Percentiles rank a stretch among this genome's conserved stretches.
Conservation (phyloP, 2,888 invertebrate genomes). For the Odontocolon sp. region DNA sequence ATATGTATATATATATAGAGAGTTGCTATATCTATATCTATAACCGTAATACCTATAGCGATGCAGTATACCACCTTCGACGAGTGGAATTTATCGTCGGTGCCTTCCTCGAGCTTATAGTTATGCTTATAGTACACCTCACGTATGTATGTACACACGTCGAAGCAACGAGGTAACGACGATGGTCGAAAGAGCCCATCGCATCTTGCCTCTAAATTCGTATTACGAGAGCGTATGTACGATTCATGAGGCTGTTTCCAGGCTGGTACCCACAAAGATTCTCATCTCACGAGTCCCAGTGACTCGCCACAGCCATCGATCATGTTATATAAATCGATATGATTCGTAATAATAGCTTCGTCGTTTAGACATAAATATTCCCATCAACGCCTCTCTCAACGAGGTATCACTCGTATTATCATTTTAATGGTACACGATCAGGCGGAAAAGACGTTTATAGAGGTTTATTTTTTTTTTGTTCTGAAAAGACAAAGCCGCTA, state of each 20-base stretch:
- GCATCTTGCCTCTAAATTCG: conserved; percentile 37
- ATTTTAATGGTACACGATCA: not conserved
- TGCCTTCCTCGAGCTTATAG: conserved; percentile 34
- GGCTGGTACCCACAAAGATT: conserved; percentile 6
- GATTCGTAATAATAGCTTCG: not conserved
- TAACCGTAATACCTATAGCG: conserved; percentile 18
- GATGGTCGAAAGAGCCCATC: conserved; percentile 29
- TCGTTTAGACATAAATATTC: not conserved
- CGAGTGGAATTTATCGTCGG: conserved; percentile 52
- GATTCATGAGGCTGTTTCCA: conserved; percentile 48
- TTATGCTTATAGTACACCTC: conserved; percentile 31
- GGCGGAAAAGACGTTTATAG: not conserved
- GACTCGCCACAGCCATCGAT: conserved; percentile 2
- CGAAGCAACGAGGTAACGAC: conserved; percentile 25
- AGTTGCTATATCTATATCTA: conserved; percentile 1
- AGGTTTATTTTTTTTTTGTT: not conserved
- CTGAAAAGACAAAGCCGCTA: no score
- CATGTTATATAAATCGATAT: conserved; percentile 7
- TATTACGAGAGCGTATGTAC: conserved; percentile 25
- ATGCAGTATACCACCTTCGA: conserved; percentile 41
- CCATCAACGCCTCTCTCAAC: not conserved
- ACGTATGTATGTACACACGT: conserved; percentile 10
- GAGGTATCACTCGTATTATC: not conserved
- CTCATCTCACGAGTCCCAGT: not conserved
- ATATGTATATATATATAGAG: not conserved